Conservation (phyloP, 2,113 vertebrate species). For the Myiozetetes cayanensis region DNA sequence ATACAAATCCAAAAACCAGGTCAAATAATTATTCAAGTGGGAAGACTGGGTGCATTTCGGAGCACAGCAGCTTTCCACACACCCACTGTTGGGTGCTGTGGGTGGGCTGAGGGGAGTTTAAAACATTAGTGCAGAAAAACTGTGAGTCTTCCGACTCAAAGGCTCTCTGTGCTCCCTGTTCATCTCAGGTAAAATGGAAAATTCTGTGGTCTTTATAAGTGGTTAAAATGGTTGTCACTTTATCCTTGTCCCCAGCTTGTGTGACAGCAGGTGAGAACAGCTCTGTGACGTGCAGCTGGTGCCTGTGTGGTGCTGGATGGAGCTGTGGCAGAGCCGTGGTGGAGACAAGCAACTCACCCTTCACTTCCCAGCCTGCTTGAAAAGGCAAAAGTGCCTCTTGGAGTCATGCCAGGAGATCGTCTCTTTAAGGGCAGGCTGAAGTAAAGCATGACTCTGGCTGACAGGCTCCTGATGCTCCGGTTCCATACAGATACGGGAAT, state of each 20-base stretch:
- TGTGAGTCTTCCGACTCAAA: neutral
- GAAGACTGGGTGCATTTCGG: neutral
- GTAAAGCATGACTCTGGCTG: neutral
- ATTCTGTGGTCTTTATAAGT: neutral
- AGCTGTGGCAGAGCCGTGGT: fast-evolving
- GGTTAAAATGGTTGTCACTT: neutral
- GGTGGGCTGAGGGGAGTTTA: neutral
- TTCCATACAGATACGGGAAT: fast-evolving
- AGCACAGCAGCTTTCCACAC: neutral
- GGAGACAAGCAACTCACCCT: neutral
- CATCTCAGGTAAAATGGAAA: neutral
- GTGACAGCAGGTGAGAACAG: neutral
- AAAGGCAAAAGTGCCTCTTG: neutral
- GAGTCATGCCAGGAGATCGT: fast-evolving
- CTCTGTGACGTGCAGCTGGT: neutral
- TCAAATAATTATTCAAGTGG: neutral
- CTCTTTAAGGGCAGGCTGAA: neutral
- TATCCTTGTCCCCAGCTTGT: neutral
- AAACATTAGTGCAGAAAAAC: neutral
- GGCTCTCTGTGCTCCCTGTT: neutral
- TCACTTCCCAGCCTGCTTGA: neutral
- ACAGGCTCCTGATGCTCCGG: neutral
- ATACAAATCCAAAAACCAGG: neutral
- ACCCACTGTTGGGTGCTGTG: fast-evolving
- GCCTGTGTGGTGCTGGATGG: neutral